Conservation (phyloP, 1,140 invertebrate genomes). For the Rhopalosiphum padi region DNA sequence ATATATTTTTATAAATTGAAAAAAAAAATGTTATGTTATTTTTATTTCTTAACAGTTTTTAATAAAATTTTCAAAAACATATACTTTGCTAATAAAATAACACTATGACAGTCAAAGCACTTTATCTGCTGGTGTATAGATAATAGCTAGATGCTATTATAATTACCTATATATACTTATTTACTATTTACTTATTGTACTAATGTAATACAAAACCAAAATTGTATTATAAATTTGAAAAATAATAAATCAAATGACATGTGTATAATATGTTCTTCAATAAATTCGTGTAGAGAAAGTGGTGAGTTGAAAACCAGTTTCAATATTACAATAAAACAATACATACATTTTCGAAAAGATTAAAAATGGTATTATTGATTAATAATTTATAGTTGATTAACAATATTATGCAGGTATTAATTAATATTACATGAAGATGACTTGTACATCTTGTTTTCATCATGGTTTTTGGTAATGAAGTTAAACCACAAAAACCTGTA, state of each 20-base stretch:
- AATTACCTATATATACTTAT: neutral
- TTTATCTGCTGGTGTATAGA: neutral
- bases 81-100: neutral
- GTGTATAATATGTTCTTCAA: neutral
- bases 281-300: neutral
- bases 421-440: neutral
- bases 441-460: neutral
- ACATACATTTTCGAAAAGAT: neutral
- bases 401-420: neutral
- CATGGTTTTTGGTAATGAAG: neutral
- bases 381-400: neutral
- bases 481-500: neutral
- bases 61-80: neutral
- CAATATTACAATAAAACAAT: slow-evolving; percentile 28
- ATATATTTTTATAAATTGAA: no score
- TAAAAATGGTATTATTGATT: neutral
- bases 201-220: no score
- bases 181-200: neutral
- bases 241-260: slow-evolving; percentile 16
- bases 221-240: neutral
- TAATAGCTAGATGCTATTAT: no score
- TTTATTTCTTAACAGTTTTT: neutral
- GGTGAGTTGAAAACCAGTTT: slow-evolving; percentile 14
- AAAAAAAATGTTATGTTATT: no score
- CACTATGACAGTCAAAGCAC: neutral